Evolutionary conservation across 2,888 invertebrate genomes (phyloP).

Genomic region (Onthophagus sagittarius): DNA sequence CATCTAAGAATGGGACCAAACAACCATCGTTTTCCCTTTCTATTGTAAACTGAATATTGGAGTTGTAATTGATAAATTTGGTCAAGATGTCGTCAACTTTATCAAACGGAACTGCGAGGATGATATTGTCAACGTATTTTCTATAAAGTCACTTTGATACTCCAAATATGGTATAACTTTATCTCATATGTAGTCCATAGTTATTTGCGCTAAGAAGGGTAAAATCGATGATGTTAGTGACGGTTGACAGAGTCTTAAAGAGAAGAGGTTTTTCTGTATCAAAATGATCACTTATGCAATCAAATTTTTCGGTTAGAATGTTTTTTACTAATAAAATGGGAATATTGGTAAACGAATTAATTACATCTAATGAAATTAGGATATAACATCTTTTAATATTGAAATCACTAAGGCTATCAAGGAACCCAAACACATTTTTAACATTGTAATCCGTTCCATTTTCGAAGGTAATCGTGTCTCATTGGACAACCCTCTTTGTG

Average conservation of each 20-base stretch:
- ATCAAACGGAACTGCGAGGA: no score
- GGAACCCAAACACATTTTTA: no score
- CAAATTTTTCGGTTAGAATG: neutral
- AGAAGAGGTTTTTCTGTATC: neutral
- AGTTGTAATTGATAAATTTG: neutral
- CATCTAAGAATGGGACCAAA: conserved; percentile 4
- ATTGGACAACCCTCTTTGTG: no score
- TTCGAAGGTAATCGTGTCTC: no score
- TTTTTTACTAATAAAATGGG: neutral
- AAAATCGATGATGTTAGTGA: neutral
- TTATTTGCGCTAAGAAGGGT: neutral
- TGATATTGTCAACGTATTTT: neutral
- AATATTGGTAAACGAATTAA: neutral
- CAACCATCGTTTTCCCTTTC: conserved; percentile 1
- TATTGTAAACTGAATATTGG: neutral
- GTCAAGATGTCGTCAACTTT: neutral
- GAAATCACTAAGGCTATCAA: no score
- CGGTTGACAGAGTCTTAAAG: neutral
- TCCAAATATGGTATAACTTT: neutral
- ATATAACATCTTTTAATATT: no score
- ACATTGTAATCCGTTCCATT: no score
- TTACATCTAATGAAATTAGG: neutral
- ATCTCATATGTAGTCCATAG: neutral
- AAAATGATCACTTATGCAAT: neutral
- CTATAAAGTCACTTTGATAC: neutral